Evolutionary conservation across 2,888 invertebrate species (phyloP).

Genomic region (Campaea margaritaria): DNA sequence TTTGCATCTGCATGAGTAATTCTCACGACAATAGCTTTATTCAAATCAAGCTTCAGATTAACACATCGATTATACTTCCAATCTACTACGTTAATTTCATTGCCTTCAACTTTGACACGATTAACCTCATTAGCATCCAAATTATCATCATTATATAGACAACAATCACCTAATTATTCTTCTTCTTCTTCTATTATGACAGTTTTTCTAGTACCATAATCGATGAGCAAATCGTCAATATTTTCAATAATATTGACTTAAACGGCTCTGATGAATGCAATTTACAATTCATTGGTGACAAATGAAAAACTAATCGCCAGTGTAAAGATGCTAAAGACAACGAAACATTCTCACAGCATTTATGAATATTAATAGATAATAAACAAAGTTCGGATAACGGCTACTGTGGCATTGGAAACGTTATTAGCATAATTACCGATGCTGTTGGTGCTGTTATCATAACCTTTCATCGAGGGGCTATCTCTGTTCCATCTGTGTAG

Average conservation of each 20-base stretch:
- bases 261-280: constrained; percentile 31
- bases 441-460: constrained; percentile 41
- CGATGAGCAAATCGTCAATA: background rate
- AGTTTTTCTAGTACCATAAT: background rate
- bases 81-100: background rate
- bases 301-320: constrained; percentile 39
- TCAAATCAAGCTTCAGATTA: background rate
- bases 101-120: constrained; percentile 6
- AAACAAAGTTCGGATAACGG: constrained; percentile 45
- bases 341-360: constrained; percentile 42
- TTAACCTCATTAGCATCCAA: constrained; percentile 8
- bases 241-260: constrained; percentile 4
- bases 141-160: background rate
- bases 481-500: constrained; percentile 26
- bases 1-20: background rate
- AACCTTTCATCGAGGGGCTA: constrained; percentile 38
- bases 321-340: constrained; percentile 32
- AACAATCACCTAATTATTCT: background rate
- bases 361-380: constrained; percentile 44
- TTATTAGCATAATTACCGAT: constrained; percentile 41
- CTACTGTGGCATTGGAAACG: constrained; percentile 42
- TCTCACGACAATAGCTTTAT: background rate
- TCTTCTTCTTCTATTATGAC: too few relatives aligned
- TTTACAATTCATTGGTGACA: constrained; percentile 32
- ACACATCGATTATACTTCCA: background rate